phyloP scores from a whole-genome alignment of 2,113 vertebrate genomes.

The Rhinopomastus cyanomelas region DNA sequence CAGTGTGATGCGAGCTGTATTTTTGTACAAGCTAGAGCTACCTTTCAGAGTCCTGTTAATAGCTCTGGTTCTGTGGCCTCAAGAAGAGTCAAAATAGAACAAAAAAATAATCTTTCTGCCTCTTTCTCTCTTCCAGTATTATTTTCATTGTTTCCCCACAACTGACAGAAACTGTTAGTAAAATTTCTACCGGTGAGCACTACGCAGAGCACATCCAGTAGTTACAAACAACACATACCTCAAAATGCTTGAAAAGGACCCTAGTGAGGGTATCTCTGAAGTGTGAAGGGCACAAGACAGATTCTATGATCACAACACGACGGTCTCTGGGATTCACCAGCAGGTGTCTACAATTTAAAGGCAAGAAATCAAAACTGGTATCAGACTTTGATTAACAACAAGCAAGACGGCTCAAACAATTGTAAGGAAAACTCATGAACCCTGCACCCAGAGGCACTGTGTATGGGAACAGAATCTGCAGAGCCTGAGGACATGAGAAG shows the following conservation, averaged over 20 bases:
- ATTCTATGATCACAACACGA: conserved; percentile 95
- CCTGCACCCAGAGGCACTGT: no score
- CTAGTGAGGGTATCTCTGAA: conserved; percentile 95
- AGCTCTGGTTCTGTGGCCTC: not conserved
- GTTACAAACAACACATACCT: conserved; percentile 73
- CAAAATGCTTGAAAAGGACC: conserved; percentile 98
- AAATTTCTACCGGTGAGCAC: not conserved
- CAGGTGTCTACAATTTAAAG: conserved; percentile 80
- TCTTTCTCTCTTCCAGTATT: not conserved
- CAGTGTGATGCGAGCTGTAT: not conserved
- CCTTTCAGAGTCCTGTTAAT: not conserved
- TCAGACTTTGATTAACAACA: no score
- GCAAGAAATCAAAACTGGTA: not conserved
- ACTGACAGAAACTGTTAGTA: not conserved
- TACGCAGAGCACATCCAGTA: rapidly evolving
- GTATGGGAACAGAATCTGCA: no score
- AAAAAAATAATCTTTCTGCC: not conserved
- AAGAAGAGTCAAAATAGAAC: not conserved
- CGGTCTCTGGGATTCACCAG: conserved; percentile 97
- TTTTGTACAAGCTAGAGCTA: not conserved
- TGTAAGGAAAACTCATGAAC: no score
- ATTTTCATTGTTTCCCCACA: not conserved
- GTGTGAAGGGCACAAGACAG: conserved; percentile 93
- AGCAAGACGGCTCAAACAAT: no score
- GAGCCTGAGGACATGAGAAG: no score